Evolutionary conservation across 2,113 vertebrate genomes (phyloP).

Genomic region (Brienomyrus brachyistius): DNA sequence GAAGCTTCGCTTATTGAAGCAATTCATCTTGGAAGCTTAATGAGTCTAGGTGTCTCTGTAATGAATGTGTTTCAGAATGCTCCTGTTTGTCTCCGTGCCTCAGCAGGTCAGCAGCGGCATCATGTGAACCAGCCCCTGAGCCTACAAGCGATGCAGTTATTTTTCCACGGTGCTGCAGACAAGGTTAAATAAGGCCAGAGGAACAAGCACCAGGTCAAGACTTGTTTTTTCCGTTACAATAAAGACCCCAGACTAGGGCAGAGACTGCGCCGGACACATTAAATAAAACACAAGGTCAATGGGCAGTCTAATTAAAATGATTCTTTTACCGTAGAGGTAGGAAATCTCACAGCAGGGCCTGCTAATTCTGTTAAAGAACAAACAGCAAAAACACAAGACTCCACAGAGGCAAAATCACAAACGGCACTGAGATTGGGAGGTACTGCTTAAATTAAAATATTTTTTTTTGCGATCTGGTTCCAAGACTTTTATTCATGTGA

Average conservation of each 20-base stretch:
- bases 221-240: background rate
- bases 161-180: background rate
- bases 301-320: background rate
- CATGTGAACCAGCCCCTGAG: background rate
- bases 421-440: background rate
- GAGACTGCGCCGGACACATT: background rate
- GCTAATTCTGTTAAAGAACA: background rate
- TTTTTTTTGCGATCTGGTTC: background rate
- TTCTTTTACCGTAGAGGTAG: background rate
- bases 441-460: background rate
- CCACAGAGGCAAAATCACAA: background rate
- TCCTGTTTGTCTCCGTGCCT: background rate
- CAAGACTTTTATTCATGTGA: background rate
- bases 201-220: background rate
- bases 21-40: background rate
- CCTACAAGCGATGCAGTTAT: background rate
- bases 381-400: background rate
- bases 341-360: background rate
- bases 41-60: background rate
- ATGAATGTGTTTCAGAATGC: background rate
- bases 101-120: background rate
- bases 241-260: background rate
- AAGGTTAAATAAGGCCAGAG: background rate
- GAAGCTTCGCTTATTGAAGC: background rate
- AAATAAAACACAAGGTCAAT: background rate